Conservation (phyloP, 2,888 invertebrate species). For the Xanthia togata region DNA sequence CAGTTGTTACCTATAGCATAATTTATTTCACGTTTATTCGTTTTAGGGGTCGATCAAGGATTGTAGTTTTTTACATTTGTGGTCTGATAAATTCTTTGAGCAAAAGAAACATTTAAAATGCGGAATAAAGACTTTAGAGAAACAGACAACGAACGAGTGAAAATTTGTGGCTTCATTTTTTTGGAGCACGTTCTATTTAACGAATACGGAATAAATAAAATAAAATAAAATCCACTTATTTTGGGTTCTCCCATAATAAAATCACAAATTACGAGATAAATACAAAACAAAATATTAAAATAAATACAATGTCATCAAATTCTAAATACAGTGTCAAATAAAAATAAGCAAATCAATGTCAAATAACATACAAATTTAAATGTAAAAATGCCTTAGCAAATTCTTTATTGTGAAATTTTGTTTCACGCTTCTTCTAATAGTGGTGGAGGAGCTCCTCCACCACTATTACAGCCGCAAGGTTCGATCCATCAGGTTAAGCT, state of each 20-base stretch:
- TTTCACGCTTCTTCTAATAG: neutral
- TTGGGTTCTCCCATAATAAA: too few relatives aligned
- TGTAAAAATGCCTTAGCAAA: too few relatives aligned
- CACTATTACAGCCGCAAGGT: too few relatives aligned
- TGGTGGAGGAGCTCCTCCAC: neutral
- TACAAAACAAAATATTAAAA: too few relatives aligned
- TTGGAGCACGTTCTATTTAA: neutral
- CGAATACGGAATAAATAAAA: neutral
- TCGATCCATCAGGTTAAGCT: too few relatives aligned
- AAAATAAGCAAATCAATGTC: too few relatives aligned
- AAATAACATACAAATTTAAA: too few relatives aligned
- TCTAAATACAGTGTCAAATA: too few relatives aligned
- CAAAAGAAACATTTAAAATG: neutral
- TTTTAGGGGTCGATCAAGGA: neutral
- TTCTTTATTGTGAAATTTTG: neutral
- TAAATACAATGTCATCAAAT: too few relatives aligned
- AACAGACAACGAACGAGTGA: neutral
- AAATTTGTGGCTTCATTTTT: neutral
- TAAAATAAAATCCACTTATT: too few relatives aligned
- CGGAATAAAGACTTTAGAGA: neutral
- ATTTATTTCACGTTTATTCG: neutral
- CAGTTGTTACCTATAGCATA: neutral
- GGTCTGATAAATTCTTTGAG: too few relatives aligned
- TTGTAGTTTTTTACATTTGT: neutral
- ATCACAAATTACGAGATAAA: too few relatives aligned